Evolutionary conservation across 2,113 vertebrate genomes (phyloP).

Genomic region (Emberiza fucata): DNA sequence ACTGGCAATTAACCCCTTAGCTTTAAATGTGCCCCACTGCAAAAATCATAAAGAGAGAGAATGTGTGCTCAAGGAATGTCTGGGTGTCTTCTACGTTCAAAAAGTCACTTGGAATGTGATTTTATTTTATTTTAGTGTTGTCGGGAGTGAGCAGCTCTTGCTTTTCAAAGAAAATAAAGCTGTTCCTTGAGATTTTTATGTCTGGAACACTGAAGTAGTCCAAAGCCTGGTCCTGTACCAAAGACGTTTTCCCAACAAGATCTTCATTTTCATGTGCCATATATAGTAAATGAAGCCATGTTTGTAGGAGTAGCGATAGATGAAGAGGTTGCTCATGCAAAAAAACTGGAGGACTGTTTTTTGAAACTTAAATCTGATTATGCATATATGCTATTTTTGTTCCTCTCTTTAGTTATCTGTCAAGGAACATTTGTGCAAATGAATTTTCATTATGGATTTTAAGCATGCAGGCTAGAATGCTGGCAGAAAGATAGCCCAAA

Average conservation of each 20-base stretch:
- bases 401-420: conserved; percentile 54
- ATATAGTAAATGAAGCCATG: conserved; percentile 57
- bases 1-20: background rate
- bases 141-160: background rate
- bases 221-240: background rate
- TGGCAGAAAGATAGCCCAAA: conserved; percentile 41
- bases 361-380: conserved; percentile 54
- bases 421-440: conserved; percentile 63
- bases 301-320: conserved; percentile 54
- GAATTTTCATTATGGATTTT: conserved; percentile 57
- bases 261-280: conserved; percentile 20
- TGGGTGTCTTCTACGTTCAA: background rate
- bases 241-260: conserved; percentile 4
- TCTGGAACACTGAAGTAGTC: conserved; percentile 12
- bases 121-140: background rate
- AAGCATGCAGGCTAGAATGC: conserved; percentile 14
- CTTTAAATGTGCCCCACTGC: background rate
- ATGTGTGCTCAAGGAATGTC: background rate
- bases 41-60: background rate
- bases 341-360: conserved; percentile 29
- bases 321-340: conserved; percentile 37
- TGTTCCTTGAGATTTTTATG: background rate
- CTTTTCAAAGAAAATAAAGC: conserved; percentile 10
- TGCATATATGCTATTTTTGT: conserved; percentile 56
- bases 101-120: background rate